Evolutionary conservation across 2,888 invertebrate genomes (phyloP).

Genomic region (Neoaliturus tenellus): DNA sequence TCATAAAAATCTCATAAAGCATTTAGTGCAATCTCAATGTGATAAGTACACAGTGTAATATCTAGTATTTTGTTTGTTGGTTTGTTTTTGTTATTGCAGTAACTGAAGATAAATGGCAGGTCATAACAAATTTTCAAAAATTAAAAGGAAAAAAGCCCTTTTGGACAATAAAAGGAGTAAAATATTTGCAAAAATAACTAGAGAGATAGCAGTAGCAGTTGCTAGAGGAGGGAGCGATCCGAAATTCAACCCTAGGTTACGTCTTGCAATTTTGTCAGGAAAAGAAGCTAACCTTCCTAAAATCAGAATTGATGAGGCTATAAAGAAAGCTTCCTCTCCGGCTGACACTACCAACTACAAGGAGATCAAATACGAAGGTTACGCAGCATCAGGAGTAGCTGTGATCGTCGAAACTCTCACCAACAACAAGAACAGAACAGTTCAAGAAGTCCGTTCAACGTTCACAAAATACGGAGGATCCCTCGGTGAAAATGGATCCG

Average conservation of each 20-base stretch:
- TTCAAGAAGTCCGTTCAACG: slow-evolving; percentile 9
- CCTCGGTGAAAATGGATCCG: slow-evolving; percentile 37
- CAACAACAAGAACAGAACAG: slow-evolving; percentile 43
- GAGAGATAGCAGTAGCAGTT: slow-evolving; percentile 33
- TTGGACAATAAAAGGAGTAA: slow-evolving; percentile 24
- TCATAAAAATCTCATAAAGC: no score
- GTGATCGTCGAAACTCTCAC: slow-evolving; percentile 40
- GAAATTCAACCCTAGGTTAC: slow-evolving; percentile 29
- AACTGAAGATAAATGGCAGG: slow-evolving; percentile 9
- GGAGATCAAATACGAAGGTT: slow-evolving; percentile 35
- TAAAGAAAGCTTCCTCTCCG: slow-evolving; percentile 16
- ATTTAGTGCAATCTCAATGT: no score
- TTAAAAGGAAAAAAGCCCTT: slow-evolving; percentile 34
- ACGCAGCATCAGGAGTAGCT: slow-evolving; percentile 29
- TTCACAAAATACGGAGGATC: slow-evolving; percentile 34
- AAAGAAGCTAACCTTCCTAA: slow-evolving; percentile 38
- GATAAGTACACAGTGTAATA: no score
- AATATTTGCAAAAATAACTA: slow-evolving; percentile 29
- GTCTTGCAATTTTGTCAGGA: slow-evolving; percentile 31
- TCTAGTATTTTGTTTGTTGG: no score
- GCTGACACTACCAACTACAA: background rate
- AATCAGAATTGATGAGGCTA: slow-evolving; percentile 17
- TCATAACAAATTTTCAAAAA: slow-evolving; percentile 40
- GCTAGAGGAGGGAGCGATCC: slow-evolving; percentile 14
- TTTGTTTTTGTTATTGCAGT: background rate